phyloP scores from a whole-genome alignment of 2,113 vertebrate species.

The Carettochelys insculpta region DNA sequence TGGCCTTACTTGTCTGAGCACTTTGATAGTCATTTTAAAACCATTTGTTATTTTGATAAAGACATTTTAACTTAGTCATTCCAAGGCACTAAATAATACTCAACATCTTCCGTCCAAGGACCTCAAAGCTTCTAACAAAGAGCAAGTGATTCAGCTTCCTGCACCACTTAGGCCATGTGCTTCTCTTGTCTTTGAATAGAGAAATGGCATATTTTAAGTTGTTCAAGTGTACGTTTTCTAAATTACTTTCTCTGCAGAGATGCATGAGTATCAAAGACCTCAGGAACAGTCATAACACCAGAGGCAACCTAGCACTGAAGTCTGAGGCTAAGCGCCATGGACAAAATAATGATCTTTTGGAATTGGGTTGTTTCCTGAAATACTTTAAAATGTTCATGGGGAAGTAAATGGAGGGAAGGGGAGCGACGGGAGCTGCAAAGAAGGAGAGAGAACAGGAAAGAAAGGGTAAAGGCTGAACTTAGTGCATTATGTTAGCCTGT shows the following conservation, averaged over 20 bases:
- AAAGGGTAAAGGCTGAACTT: background rate
- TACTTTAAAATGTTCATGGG: background rate
- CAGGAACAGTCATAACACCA: background rate
- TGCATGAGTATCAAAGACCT: background rate
- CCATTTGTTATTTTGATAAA: constrained; percentile 13
- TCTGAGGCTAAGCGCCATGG: background rate
- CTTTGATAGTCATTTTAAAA: constrained; percentile 17
- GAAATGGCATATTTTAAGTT: background rate
- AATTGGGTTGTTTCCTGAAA: background rate
- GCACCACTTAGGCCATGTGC: background rate
- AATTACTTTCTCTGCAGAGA: background rate
- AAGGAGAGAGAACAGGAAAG: background rate
- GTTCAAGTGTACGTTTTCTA: background rate
- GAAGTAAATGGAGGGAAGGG: background rate
- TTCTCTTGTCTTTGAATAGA: background rate
- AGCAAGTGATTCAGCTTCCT: constrained; percentile 56
- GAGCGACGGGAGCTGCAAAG: background rate
- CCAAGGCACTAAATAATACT: constrained; percentile 45
- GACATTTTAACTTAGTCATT: constrained; percentile 38
- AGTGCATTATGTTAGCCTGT: background rate
- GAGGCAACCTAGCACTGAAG: background rate
- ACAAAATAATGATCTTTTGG: background rate
- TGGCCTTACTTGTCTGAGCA: background rate
- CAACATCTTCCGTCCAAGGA: background rate
- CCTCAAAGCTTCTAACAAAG: constrained; percentile 32